Percentiles rank a stretch among this genome's conserved stretches.
phyloP scores from a whole-genome alignment of 2,888 invertebrate genomes.

The Stomorhina lunata region DNA sequence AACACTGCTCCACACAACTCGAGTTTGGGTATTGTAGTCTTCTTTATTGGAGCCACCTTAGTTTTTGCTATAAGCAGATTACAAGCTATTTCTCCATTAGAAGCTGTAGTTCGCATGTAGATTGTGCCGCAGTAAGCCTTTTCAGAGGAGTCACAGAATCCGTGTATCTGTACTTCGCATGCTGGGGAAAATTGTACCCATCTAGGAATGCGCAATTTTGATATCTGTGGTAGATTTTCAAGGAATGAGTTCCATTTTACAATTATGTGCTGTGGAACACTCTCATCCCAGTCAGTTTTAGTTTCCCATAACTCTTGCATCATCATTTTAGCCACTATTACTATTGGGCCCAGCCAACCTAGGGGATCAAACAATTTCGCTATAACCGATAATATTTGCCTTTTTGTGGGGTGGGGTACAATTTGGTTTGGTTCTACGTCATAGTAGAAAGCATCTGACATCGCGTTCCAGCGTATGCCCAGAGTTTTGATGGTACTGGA shows the following conservation, averaged over 20 bases:
- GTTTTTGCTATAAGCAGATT: neutral
- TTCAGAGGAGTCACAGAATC: constrained; percentile 22
- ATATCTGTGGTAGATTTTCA: neutral
- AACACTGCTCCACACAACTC: no score
- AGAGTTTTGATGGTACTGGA: neutral
- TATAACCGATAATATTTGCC: neutral
- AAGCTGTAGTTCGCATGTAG: neutral
- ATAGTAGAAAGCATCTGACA: neutral
- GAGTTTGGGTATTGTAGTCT: no score
- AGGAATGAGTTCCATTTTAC: neutral
- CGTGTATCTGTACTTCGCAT: neutral
- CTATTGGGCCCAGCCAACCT: constrained; percentile 1
- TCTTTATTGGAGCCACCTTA: no score
- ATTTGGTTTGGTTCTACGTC: neutral
- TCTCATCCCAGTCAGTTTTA: neutral
- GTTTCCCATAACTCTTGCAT: constrained; percentile 27
- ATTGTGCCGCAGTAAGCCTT: no score
- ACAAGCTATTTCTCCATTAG: neutral
- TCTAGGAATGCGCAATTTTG: neutral
- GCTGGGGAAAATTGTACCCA: constrained; percentile 1
- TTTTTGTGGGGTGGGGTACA: no score
- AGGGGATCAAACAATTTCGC: constrained; percentile 32
- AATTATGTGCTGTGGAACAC: neutral
- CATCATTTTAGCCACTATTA: constrained; percentile 16
- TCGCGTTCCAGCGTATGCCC: neutral